Conservation (phyloP, 2,797 vertebrate genomes). For the Moxostoma hubbsi region DNA sequence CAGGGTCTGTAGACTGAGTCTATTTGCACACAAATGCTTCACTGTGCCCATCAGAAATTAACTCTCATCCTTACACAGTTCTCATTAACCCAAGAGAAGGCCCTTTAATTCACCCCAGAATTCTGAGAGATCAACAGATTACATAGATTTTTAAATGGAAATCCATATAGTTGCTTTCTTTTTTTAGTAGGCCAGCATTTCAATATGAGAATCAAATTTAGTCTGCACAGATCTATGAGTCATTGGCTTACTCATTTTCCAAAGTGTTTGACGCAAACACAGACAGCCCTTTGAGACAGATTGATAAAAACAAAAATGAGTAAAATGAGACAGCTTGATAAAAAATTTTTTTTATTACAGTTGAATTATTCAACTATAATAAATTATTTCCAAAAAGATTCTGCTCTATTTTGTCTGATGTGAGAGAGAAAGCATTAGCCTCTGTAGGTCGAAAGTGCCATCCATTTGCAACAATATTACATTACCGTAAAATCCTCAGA, state of each 20-base stretch:
- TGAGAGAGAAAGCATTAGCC: conserved; percentile 10
- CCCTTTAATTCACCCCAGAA: conserved; percentile 27
- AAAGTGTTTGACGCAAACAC: conserved; percentile 27
- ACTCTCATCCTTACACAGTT: conserved; percentile 10
- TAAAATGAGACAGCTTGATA: too few relatives aligned
- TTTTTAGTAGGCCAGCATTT: not conserved
- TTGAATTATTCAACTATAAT: not conserved
- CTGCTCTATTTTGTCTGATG: conserved; percentile 3
- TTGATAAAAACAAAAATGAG: not conserved
- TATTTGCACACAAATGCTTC: conserved; percentile 32
- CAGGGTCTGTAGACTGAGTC: conserved; percentile 21
- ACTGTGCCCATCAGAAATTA: conserved; percentile 11
- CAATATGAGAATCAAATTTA: conserved; percentile 6
- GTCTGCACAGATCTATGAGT: conserved; percentile 9
- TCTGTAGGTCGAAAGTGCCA: not conserved
- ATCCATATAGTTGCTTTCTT: too few relatives aligned
- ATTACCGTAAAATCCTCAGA: conserved; percentile 1
- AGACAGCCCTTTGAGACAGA: conserved; percentile 22
- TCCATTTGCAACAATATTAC: conserved; percentile 24
- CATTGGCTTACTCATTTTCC: conserved; percentile 7
- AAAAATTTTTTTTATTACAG: too few relatives aligned
- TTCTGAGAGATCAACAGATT: conserved; percentile 1
- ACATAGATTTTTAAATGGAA: not conserved
- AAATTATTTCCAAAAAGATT: conserved; percentile 1
- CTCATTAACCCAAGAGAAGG: conserved; percentile 31